A percentile compares a stretch with the other conserved stretches of the same genome.
Evolutionary conservation across 2,888 invertebrate species (phyloP).

Genomic region (Drosophila kanekoi): DNA sequence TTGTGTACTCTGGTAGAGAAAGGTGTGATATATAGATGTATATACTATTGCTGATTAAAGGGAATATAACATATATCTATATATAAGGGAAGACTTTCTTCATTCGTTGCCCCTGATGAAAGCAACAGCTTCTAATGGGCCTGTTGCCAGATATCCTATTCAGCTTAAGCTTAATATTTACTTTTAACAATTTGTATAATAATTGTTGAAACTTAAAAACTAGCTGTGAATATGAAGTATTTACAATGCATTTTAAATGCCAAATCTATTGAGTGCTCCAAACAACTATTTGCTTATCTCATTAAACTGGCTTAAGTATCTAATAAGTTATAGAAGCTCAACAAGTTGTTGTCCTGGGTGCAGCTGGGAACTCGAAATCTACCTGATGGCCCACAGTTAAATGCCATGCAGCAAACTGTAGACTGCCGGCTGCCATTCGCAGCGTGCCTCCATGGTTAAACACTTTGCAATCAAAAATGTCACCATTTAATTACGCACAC

Average conservation of each 20-base stretch:
- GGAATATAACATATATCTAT: too few relatives aligned
- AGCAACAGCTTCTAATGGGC: too few relatives aligned
- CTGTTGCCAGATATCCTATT: too few relatives aligned
- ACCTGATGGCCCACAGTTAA: slow-evolving; percentile 46
- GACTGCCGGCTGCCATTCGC: background rate
- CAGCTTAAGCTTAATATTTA: too few relatives aligned
- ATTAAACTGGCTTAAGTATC: slow-evolving; percentile 26
- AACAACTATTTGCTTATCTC: slow-evolving; percentile 19
- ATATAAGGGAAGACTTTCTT: too few relatives aligned
- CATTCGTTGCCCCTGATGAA: too few relatives aligned
- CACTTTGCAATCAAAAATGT: slow-evolving; percentile 79
- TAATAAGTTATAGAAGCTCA: slow-evolving; percentile 31
- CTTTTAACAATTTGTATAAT: too few relatives aligned
- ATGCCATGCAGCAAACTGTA: slow-evolving; percentile 31
- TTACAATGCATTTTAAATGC: slow-evolving; percentile 25
- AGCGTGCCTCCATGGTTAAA: slow-evolving; percentile 31
- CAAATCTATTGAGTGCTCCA: slow-evolving; percentile 20
- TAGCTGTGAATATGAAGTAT: background rate
- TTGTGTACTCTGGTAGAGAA: too few relatives aligned
- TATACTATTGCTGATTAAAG: too few relatives aligned
- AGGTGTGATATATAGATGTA: too few relatives aligned
- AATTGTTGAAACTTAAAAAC: too few relatives aligned
- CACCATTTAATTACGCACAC: slow-evolving; percentile 79
- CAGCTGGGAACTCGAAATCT: slow-evolving; percentile 40
- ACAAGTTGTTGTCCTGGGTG: slow-evolving; percentile 36